Conservation (phyloP, 2,113 vertebrate genomes). For the Dissostichus mawsoni region DNA sequence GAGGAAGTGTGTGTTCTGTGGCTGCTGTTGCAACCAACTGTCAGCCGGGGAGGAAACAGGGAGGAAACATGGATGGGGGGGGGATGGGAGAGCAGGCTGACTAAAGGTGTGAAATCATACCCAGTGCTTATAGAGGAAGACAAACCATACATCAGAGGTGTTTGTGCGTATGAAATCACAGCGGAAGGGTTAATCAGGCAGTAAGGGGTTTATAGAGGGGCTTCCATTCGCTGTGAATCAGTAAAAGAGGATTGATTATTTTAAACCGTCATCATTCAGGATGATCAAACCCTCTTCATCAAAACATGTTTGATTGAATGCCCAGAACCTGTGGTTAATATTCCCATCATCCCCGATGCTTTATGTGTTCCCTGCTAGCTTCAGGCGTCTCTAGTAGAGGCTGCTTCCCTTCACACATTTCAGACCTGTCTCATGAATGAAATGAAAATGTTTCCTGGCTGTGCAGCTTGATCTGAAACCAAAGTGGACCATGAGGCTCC, state of each 20-base stretch:
- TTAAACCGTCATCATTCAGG: conserved; percentile 31
- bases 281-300: conserved; percentile 37
- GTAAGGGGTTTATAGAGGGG: conserved; percentile 26
- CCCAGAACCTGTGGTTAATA: conserved; percentile 31
- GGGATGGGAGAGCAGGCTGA: conserved; percentile 37
- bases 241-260: conserved; percentile 18
- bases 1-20: conserved; percentile 46
- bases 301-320: conserved; percentile 34
- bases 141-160: conserved; percentile 55
- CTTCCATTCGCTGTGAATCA: conserved; percentile 36
- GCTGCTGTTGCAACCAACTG: conserved; percentile 67
- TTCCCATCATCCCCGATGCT: conserved; percentile 13
- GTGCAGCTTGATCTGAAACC: conserved; percentile 8
- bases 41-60: conserved; percentile 38
- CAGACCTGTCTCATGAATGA: conserved; percentile 26
- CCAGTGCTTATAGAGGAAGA: conserved; percentile 47
- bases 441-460: not conserved
- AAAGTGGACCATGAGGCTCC: not conserved
- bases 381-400: not conserved
- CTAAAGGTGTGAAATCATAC: conserved; percentile 61
- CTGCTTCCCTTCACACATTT: conserved; percentile 1
- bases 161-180: conserved; percentile 55
- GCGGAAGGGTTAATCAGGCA: conserved; percentile 51
- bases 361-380: not conserved
- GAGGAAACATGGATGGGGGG: conserved; percentile 10